phyloP scores from a whole-genome alignment of 1,140 invertebrate species.

The Uloborus diversus region DNA sequence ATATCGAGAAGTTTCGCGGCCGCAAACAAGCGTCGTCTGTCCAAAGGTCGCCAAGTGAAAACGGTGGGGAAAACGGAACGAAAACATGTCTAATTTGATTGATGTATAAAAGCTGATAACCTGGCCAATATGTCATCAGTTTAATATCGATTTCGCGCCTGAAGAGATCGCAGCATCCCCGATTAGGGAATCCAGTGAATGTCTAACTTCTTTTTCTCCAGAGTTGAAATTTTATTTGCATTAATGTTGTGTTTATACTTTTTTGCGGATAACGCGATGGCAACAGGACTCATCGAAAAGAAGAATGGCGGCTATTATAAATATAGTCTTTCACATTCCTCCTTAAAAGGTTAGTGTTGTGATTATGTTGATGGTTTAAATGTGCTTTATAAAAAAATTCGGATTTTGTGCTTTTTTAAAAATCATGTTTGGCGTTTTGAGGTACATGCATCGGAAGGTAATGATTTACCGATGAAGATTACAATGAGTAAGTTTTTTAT shows the following conservation, averaged over 20 bases:
- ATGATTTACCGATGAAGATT: neutral
- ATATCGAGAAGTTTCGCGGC: slow-evolving; percentile 25
- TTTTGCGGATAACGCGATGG: slow-evolving; percentile 2
- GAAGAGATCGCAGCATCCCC: neutral
- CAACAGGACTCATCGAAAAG: neutral
- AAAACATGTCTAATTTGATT: slow-evolving; percentile 21
- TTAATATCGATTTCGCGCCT: neutral
- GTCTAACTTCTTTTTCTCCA: neutral
- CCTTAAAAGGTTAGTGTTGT: slow-evolving; percentile 18
- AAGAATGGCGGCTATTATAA: slow-evolving; percentile 18
- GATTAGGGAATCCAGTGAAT: neutral
- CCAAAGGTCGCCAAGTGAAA: slow-evolving; percentile 12
- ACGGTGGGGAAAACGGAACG: slow-evolving; percentile 7
- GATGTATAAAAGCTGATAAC: slow-evolving; percentile 31
- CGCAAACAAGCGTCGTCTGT: slow-evolving; percentile 20
- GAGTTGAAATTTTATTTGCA: neutral
- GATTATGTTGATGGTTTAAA: neutral
- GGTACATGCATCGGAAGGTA: neutral
- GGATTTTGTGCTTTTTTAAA: neutral
- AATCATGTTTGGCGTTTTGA: neutral
- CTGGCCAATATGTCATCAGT: neutral
- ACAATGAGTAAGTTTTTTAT: neutral
- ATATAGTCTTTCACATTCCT: neutral
- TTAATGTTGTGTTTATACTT: slow-evolving; percentile 44
- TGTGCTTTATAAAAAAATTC: neutral